A percentile compares a stretch with the other conserved stretches of the same genome.
Conservation (phyloP, 1,140 invertebrate genomes). For the Zaprionus ornatus region DNA sequence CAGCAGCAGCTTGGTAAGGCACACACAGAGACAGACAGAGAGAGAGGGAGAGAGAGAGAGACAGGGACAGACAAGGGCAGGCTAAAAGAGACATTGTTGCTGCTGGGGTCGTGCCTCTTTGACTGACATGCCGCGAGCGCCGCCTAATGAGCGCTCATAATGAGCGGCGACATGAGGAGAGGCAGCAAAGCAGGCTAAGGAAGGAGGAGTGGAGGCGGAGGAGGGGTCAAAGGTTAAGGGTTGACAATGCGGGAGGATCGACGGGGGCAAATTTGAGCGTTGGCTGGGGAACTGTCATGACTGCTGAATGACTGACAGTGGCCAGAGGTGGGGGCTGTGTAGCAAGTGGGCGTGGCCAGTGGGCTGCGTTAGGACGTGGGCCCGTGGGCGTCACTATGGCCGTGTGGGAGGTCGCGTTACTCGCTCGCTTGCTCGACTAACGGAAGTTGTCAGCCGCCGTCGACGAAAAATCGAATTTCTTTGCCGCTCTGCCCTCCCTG, state of each 20-base stretch:
- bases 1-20: neutral
- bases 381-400: neutral
- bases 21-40: neutral
- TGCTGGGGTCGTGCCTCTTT: slow-evolving; percentile 50
- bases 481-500: neutral
- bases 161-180: slow-evolving; percentile 58
- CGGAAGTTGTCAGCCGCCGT: slow-evolving; percentile 66
- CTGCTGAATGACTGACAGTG: slow-evolving; percentile 54
- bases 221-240: slow-evolving; percentile 32
- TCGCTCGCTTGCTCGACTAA: slow-evolving; percentile 37
- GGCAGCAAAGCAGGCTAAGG: neutral
- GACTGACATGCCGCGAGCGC: slow-evolving; percentile 71
- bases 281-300: slow-evolving; percentile 54
- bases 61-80: neutral
- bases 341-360: neutral
- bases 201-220: slow-evolving; percentile 5
- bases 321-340: neutral
- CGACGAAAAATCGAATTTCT: slow-evolving; percentile 69
- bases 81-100: slow-evolving; percentile 31
- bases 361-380: neutral
- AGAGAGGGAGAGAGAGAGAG: too few species aligned
- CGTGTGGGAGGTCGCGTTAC: slow-evolving; percentile 1
- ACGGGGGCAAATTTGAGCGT: neutral
- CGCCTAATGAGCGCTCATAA: slow-evolving; percentile 79
- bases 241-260: neutral